Evolutionary conservation across 2,888 invertebrate species (phyloP), one percentile per base, ranked within the genome.

Genomic region (Campoletis raptor): DNA sequence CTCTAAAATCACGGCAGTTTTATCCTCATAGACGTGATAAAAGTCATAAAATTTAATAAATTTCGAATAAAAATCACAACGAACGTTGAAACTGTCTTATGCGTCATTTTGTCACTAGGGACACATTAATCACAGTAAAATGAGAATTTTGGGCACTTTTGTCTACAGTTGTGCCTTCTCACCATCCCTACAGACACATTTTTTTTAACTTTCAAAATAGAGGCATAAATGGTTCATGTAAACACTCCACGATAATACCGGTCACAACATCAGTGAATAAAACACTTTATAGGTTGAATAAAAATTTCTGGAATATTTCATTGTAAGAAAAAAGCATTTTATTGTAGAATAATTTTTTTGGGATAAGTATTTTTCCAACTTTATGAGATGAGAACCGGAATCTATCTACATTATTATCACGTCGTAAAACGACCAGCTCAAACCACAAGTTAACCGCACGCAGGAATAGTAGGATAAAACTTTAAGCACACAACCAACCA

Each of bases 381-480:
- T 42, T 57, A 30, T 40, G 40, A 79, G 18, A 67, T 42, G 52
- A 37, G 24, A 64, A 69, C 30, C n/a, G 24, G 15, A 69, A 40
- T 52, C 15, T 67, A 48, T 40, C 42, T 73, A 37, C 52, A 64
- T 57, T 48, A 64, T 57, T 48, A 37, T 64, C 72, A n/a, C 40
- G 37, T 48, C 57, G 40, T 67, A 37, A 70, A 80, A 69, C 21
- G 37, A 61, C 36, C 18, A 54, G 70, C 15, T 36, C 45, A 15
- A 74, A 76, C 61, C 54, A 21, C 72, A 52, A 64, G 40, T 64
- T 67, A 24, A 81, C 37, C 73, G 73, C 52, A 73, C 24, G 52
- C 37, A 52, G 42, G 24, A 81, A 42, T 73, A 5, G 21, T 40
- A 74, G 7, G 67, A 48, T 30, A 36, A 64, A 54, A 78, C 72